A percentile compares a stretch with the other conserved stretches of the same genome.
Evolutionary conservation across 2,113 vertebrate species (phyloP).

Genomic region (Plotosus lineatus): DNA sequence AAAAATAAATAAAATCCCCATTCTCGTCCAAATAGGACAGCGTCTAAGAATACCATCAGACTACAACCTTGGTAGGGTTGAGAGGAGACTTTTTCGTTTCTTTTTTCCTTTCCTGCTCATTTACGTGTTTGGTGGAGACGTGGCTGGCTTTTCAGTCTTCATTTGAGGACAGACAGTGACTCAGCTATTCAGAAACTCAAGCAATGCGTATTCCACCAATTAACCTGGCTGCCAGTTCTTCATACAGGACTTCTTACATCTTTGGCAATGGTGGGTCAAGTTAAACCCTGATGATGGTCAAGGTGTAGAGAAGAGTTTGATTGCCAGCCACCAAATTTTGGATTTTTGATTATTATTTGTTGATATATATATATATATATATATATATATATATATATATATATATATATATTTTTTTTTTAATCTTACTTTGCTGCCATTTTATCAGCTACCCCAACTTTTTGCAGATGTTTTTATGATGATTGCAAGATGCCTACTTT

Average conservation of each 20-base stretch:
- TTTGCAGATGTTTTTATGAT: too few species aligned
- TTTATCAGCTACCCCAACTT: too few species aligned
- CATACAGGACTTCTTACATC: not conserved
- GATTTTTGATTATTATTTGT: too few species aligned
- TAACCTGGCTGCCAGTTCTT: not conserved
- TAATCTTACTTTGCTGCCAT: too few species aligned
- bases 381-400: too few species aligned
- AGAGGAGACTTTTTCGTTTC: too few species aligned
- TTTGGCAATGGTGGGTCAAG: not conserved
- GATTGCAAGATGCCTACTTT: too few species aligned
- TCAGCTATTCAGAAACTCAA: not conserved
- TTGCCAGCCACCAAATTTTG: too few species aligned
- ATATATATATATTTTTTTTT: too few species aligned
- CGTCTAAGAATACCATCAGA: not conserved
- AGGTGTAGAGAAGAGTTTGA: not conserved
- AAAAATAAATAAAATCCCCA: not conserved
- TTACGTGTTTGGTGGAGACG: not conserved
- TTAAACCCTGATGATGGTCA: too few species aligned
- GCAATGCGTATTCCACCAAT: too few species aligned
- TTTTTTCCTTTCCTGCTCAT: not conserved
- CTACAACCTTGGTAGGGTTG: not conserved
- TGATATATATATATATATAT: too few species aligned
- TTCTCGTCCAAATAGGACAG: not conserved
- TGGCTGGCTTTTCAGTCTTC: not conserved
- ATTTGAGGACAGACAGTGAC: not conserved